phyloP scores from a whole-genome alignment of 2,888 invertebrate species.

The Heliconius hortense region DNA sequence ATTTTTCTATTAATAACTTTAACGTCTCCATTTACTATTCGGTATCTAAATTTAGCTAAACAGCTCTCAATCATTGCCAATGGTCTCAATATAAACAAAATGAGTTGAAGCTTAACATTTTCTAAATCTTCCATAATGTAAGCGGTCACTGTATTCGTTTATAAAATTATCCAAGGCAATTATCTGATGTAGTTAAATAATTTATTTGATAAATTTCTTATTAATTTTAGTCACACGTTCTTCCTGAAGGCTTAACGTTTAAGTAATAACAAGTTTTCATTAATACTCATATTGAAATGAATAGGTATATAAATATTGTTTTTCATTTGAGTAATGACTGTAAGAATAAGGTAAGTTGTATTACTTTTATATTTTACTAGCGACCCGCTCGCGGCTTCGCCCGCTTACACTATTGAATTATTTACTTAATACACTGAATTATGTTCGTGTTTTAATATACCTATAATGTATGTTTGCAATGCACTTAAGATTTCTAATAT shows the following conservation, averaged over 20 bases:
- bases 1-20: conserved; percentile 46
- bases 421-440: too few relatives aligned
- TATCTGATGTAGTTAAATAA: background rate
- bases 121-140: background rate
- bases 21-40: conserved; percentile 46
- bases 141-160: background rate
- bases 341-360: background rate
- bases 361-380: background rate
- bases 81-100: conserved; percentile 45
- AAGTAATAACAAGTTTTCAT: background rate
- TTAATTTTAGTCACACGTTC: background rate
- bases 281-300: background rate
- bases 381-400: too few relatives aligned
- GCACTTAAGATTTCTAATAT: too few relatives aligned
- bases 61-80: conserved; percentile 49
- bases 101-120: background rate
- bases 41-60: conserved; percentile 58
- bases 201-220: background rate
- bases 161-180: background rate
- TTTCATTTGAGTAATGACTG: background rate
- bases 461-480: too few relatives aligned
- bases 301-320: conserved; percentile 3
- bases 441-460: too few relatives aligned
- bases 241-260: background rate
- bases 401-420: too few relatives aligned